Evolutionary conservation across 2,113 vertebrate species (phyloP).

Genomic region (Tyrannus savana): DNA sequence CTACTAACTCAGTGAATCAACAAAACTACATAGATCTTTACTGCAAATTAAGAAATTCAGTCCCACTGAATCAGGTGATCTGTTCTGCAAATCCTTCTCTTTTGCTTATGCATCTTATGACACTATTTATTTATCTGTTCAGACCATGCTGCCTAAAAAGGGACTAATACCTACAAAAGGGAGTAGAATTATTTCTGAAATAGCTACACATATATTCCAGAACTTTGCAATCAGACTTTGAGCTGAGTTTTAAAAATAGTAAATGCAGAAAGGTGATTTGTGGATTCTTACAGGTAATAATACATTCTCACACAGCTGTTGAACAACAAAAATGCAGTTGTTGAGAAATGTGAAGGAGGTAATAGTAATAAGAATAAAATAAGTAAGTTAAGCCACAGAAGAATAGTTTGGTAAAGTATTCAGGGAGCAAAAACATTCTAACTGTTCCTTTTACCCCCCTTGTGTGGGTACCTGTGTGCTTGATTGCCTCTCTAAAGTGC

Average conservation of each 20-base stretch:
- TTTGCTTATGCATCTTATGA: not conserved
- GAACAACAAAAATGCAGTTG: not conserved
- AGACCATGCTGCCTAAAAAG: not conserved
- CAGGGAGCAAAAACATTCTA: not conserved
- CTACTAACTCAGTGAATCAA: not conserved
- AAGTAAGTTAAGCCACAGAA: not conserved
- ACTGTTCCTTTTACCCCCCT: not conserved
- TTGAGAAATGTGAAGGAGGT: not conserved
- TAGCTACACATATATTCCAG: not conserved
- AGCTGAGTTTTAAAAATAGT: not conserved
- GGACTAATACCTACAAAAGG: not conserved
- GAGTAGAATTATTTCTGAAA: not conserved
- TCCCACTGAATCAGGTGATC: not conserved
- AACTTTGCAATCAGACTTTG: not conserved
- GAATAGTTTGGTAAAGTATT: not conserved
- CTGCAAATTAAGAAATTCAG: not conserved
- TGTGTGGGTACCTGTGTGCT: not conserved
- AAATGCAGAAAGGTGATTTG: not conserved
- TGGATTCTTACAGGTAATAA: not conserved
- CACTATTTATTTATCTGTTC: not conserved
- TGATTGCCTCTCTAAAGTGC: not conserved
- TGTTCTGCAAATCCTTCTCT: conserved; percentile 11
- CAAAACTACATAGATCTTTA: not conserved
- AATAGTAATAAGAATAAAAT: not conserved
- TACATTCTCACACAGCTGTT: not conserved